Percentiles rank a stretch among this genome's conserved stretches.
Conservation (phyloP, 2,888 invertebrate species). For the Malthinus flaveolus region DNA sequence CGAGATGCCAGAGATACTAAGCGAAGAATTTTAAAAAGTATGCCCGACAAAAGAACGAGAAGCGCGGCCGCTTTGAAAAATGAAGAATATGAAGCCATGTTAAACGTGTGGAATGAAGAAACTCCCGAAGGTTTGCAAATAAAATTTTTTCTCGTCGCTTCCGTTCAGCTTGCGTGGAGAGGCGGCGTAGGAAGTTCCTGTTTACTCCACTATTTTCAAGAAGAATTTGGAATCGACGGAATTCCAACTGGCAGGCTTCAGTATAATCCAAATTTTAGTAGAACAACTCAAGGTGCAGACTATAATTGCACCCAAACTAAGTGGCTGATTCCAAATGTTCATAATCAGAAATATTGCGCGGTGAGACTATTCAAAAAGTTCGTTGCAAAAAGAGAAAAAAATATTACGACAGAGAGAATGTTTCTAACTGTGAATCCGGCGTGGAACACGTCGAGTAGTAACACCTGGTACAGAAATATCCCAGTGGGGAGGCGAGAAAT, state of each 20-base stretch:
- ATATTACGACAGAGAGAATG: not conserved
- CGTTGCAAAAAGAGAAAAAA: not conserved
- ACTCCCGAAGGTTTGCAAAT: constrained; percentile 6
- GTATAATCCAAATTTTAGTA: not conserved
- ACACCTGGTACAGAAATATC: not conserved
- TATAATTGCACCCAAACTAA: not conserved
- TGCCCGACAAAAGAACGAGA: constrained; percentile 8
- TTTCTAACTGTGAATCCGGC: not conserved
- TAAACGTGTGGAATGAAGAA: not conserved
- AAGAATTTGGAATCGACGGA: constrained; percentile 6
- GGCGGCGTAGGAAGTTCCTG: constrained; percentile 5
- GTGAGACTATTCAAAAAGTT: not conserved
- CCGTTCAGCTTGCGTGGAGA: constrained; percentile 7
- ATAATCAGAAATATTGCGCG: not conserved
- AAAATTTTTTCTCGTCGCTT: constrained; percentile 3
- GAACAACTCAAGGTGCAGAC: not conserved
- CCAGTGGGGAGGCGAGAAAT: not conserved
- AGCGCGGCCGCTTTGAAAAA: constrained; percentile 8
- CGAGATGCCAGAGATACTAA: constrained; percentile 1
- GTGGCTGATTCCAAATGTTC: not conserved
- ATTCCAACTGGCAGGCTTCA: not conserved
- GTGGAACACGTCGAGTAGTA: not conserved
- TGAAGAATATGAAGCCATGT: not conserved
- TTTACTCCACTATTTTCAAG: not conserved
- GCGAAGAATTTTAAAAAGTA: not conserved